A percentile compares a stretch with the other conserved stretches of the same genome.
These are phyloP conservation scores for Cinara cedri DNA, from an alignment of 2,888 invertebrate species.

Conservation along the genomic window DNA sequence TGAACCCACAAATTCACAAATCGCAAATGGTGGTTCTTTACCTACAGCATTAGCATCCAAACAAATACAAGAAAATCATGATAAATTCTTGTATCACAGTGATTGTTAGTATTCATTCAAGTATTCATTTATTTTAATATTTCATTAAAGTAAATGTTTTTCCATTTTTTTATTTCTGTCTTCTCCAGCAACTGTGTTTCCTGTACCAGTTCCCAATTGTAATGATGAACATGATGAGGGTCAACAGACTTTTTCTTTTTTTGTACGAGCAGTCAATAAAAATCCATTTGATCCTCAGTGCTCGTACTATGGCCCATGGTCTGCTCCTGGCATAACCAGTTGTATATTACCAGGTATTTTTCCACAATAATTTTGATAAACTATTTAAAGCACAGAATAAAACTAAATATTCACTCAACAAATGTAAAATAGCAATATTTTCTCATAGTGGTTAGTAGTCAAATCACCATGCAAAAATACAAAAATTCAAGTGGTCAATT, in stretches of 20 bases:
- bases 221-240: slow-evolving; percentile 62
- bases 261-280: slow-evolving; percentile 64
- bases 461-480: too few relatives aligned
- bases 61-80: background rate
- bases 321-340: slow-evolving; percentile 61
- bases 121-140: too few relatives aligned
- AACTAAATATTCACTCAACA: too few relatives aligned
- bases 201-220: slow-evolving; percentile 63
- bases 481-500: too few relatives aligned
- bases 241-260: slow-evolving; percentile 59
- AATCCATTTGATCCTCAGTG: slow-evolving; percentile 60
- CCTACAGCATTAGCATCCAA: background rate
- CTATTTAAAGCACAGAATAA: too few relatives aligned
- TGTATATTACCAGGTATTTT: slow-evolving; percentile 45
- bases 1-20: slow-evolving; percentile 58
- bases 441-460: too few relatives aligned
- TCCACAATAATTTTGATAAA: too few relatives aligned
- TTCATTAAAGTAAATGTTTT: too few relatives aligned
- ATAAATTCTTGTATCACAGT: slow-evolving; percentile 1
- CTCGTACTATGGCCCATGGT: slow-evolving; percentile 64
- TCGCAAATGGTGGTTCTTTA: slow-evolving; percentile 59
- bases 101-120: background rate
- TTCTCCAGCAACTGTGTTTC: slow-evolving; percentile 58
- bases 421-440: too few relatives aligned
- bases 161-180: background rate